Percentiles rank a stretch among this genome's conserved stretches.
These are phyloP conservation scores for Sebastes iracundus DNA, from an alignment of 2,797 vertebrate species.

Conservation along the genomic window DNA sequence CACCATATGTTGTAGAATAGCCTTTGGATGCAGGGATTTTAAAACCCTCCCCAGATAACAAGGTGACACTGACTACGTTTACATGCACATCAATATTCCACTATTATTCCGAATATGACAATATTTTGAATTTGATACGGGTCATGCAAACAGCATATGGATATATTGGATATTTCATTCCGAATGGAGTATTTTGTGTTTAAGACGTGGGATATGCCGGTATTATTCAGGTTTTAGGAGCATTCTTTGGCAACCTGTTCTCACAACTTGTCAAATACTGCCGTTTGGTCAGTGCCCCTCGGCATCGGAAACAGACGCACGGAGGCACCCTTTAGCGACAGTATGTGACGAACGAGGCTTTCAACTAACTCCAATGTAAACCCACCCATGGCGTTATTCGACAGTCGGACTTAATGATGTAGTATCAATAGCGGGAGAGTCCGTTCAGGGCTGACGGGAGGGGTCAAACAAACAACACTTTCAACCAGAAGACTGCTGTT, in stretches of 20 bases:
- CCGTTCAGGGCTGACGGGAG: accelerated
- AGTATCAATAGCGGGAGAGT: too few relatives aligned
- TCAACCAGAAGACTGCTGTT: accelerated
- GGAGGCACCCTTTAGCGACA: too few relatives aligned
- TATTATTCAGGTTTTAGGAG: not conserved
- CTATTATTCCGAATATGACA: not conserved
- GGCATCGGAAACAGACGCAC: accelerated
- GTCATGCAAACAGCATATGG: not conserved
- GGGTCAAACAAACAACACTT: too few relatives aligned
- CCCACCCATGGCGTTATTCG: accelerated
- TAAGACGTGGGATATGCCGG: not conserved
- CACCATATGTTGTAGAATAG: too few relatives aligned
- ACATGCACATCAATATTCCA: not conserved
- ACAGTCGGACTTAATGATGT: accelerated
- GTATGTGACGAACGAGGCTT: too few relatives aligned
- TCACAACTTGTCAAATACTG: too few relatives aligned
- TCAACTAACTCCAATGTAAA: too few relatives aligned
- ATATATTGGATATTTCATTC: not conserved
- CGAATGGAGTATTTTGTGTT: not conserved
- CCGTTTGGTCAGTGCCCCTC: accelerated
- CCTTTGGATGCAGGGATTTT: too few relatives aligned
- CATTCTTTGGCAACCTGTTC: not conserved
- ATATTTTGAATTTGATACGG: accelerated
- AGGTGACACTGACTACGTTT: not conserved
- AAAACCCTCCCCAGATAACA: too few relatives aligned